phyloP scores from a whole-genome alignment of 2,113 vertebrate species.

The Tragelaphus scriptus region DNA sequence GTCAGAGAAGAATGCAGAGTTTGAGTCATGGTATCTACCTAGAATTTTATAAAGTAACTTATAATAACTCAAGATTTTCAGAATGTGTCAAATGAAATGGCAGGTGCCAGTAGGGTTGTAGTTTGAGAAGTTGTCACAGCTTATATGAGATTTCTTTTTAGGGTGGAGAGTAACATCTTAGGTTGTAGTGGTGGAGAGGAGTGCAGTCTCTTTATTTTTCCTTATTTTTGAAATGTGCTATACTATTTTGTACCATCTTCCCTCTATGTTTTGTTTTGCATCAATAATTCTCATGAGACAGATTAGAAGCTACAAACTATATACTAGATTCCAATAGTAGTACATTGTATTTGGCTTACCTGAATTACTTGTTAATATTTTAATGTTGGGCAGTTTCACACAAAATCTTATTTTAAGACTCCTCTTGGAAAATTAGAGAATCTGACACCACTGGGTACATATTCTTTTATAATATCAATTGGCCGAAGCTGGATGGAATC shows the following conservation, averaged over 20 bases:
- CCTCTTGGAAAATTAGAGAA: not conserved
- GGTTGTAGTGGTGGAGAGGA: not conserved
- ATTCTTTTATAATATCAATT: not conserved
- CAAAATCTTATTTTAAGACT: not conserved
- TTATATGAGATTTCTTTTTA: conserved; percentile 17
- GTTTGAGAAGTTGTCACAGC: conserved; percentile 47
- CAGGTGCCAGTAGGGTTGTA: conserved; percentile 30
- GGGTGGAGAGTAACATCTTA: not conserved
- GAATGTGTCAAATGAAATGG: conserved; percentile 50
- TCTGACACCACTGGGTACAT: not conserved
- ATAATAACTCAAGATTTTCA: conserved; percentile 31
- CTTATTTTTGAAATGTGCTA: not conserved
- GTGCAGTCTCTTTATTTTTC: not conserved
- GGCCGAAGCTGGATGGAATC: not conserved
- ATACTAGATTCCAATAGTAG: not conserved
- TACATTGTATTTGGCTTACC: not conserved
- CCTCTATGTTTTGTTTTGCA: not conserved
- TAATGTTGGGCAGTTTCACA: not conserved
- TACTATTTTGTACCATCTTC: not conserved
- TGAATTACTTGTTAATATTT: conserved; percentile 3
- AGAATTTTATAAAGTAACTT: conserved; percentile 48
- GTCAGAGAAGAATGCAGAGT: conserved; percentile 63
- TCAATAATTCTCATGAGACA: not conserved
- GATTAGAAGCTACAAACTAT: not conserved
- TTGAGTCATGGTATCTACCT: conserved; percentile 48